Evolutionary conservation across 2,797 vertebrate species (phyloP).

Genomic region (Ptychobarbus kaznakovi): DNA sequence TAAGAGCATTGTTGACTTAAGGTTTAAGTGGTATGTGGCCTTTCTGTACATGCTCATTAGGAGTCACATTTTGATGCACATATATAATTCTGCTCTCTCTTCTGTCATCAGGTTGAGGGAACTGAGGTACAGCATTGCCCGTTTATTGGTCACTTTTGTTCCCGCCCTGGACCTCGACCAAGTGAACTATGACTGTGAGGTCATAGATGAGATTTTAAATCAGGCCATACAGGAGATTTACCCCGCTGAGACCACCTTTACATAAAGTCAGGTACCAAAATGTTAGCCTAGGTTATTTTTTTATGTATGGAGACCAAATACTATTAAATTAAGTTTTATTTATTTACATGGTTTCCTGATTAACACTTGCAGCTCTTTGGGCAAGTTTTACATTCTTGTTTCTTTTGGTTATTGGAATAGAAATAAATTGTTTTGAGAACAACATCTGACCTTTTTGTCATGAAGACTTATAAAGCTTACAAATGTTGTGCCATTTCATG

Average conservation of each 20-base stretch:
- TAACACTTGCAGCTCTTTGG: background rate
- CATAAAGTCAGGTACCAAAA: background rate
- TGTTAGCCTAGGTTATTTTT: background rate
- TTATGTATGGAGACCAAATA: background rate
- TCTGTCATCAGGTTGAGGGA: slow-evolving; percentile 78
- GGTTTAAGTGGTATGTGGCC: background rate
- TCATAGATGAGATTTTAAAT: slow-evolving; percentile 82
- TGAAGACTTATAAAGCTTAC: background rate
- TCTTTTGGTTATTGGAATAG: background rate
- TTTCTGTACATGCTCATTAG: background rate
- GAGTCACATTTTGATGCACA: background rate
- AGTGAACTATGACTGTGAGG: slow-evolving; percentile 88
- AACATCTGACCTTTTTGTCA: background rate
- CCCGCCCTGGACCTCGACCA: slow-evolving; percentile 84
- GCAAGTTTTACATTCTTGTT: background rate
- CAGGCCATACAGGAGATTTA: slow-evolving; percentile 75
- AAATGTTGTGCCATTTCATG: background rate
- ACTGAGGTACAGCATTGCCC: slow-evolving; percentile 85
- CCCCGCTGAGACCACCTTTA: background rate
- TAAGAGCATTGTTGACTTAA: slow-evolving; percentile 3
- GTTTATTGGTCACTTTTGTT: slow-evolving; percentile 82
- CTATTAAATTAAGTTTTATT: background rate
- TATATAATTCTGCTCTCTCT: background rate
- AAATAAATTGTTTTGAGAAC: background rate
- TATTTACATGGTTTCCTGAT: background rate